Conservation (phyloP, 2,797 vertebrate species). For the Hephaestus fuliginosus region DNA sequence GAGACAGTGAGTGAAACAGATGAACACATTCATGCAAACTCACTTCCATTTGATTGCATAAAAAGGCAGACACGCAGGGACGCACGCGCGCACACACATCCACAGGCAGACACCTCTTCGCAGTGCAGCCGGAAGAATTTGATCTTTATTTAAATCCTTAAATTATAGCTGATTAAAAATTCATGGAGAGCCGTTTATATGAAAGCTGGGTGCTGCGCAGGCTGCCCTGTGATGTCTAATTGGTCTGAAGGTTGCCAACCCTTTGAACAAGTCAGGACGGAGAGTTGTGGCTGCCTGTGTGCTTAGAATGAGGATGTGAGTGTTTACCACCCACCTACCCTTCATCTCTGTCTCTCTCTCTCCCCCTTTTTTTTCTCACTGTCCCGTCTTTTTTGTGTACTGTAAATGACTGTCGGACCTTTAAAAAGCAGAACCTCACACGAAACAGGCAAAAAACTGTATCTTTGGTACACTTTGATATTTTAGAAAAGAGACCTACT, state of each 20-base stretch:
- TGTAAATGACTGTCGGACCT: conserved; percentile 33
- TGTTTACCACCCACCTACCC: conserved; percentile 80
- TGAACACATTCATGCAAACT: conserved; percentile 74
- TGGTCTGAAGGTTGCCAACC: conserved; percentile 86
- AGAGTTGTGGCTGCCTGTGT: conserved; percentile 77
- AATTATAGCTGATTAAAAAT: conserved; percentile 88
- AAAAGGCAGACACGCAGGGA: conserved; percentile 62
- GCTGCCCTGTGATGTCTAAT: conserved; percentile 87
- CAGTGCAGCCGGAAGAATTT: conserved; percentile 83
- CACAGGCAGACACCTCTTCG: conserved; percentile 70
- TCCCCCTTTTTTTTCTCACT: conserved; percentile 1
- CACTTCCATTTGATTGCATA: conserved; percentile 69
- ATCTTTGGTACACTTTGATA: conserved; percentile 26
- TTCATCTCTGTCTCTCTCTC: conserved; percentile 37
- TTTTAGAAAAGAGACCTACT: conserved; percentile 37
- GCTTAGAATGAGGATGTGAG: conserved; percentile 78
- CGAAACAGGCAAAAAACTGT: conserved; percentile 8
- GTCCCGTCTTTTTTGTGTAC: conserved; percentile 38
- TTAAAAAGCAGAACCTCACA: conserved; percentile 13
- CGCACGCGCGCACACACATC: conserved; percentile 11
- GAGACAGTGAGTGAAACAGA: conserved; percentile 66
- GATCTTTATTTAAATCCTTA: conserved; percentile 88
- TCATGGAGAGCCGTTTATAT: conserved; percentile 83
- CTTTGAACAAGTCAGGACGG: conserved; percentile 86
- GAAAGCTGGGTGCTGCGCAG: conserved; percentile 80